phyloP scores from a whole-genome alignment of 2,888 invertebrate species.

The Adelphocoris suturalis region DNA sequence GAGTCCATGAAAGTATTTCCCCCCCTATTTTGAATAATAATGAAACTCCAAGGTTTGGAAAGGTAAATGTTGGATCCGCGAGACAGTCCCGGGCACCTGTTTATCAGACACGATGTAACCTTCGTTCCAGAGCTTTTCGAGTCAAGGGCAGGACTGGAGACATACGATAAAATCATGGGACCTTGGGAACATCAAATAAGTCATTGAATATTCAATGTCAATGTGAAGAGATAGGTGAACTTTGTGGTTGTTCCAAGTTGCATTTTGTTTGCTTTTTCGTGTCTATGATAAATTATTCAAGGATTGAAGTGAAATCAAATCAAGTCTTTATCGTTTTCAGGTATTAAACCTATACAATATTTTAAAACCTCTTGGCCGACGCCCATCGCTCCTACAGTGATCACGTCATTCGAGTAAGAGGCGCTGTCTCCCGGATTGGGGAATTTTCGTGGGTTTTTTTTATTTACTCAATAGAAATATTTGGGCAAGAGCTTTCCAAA shows the following conservation, averaged over 20 bases:
- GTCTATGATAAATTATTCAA: too few relatives aligned
- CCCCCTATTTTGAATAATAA: neutral
- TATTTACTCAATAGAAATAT: too few relatives aligned
- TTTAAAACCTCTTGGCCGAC: too few relatives aligned
- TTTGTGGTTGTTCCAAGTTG: neutral
- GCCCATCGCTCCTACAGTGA: too few relatives aligned
- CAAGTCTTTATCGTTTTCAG: too few relatives aligned
- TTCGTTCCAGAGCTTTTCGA: neutral
- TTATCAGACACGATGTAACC: neutral
- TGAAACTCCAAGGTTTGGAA: conserved; percentile 1
- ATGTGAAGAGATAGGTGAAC: neutral
- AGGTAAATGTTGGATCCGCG: neutral
- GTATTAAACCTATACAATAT: too few relatives aligned
- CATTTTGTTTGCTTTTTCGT: too few relatives aligned
- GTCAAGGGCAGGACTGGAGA: neutral
- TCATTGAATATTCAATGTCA: neutral
- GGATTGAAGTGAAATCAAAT: too few relatives aligned
- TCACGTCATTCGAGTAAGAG: too few relatives aligned
- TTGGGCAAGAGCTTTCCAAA: too few relatives aligned
- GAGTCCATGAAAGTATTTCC: neutral
- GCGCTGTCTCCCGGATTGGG: too few relatives aligned
- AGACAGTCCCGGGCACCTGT: neutral
- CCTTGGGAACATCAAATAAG: neutral
- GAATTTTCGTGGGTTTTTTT: too few relatives aligned
- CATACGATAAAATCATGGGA: neutral